These are phyloP conservation scores for Trissolcus japonicus DNA, from an alignment of 2,888 invertebrate species.

Conservation along the genomic window DNA sequence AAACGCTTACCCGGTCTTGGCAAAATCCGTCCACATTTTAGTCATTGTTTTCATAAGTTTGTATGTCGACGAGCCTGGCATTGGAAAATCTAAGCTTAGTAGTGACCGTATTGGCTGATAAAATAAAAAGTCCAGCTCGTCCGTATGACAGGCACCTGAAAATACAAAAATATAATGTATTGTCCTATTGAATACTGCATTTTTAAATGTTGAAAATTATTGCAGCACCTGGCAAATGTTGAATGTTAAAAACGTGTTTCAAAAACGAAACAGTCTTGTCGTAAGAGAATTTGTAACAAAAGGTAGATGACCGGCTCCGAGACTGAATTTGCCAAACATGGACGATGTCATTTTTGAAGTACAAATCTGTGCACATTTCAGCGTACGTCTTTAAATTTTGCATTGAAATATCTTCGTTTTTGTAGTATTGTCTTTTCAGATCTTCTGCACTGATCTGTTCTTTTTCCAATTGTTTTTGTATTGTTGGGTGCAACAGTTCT, in stretches of 20 bases:
- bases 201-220: too few species aligned
- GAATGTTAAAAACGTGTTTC: conserved; percentile 53
- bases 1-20: conserved; percentile 66
- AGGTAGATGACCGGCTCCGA: conserved; percentile 58
- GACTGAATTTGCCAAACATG: conserved; percentile 61
- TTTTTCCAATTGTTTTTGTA: conserved; percentile 40
- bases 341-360: conserved; percentile 63
- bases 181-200: too few species aligned
- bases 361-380: conserved; percentile 59
- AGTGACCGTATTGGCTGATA: conserved; percentile 48
- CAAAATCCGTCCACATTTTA: conserved; percentile 72
- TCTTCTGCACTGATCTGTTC: conserved; percentile 55
- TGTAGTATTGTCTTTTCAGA: conserved; percentile 64
- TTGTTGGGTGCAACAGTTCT: conserved; percentile 39
- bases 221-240: conserved; percentile 61
- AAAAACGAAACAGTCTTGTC: conserved; percentile 57
- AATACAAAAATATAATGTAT: background rate
- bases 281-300: conserved; percentile 67
- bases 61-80: conserved; percentile 51
- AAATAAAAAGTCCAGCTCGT: conserved; percentile 68
- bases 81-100: conserved; percentile 43
- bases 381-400: conserved; percentile 53
- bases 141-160: conserved; percentile 62
- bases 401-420: conserved; percentile 50
- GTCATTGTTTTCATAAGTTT: conserved; percentile 64